Evolutionary conservation across 2,797 vertebrate genomes (phyloP), one percentile per base, ranked within the genome.

Genomic region (Benthosema pterotum): DNA sequence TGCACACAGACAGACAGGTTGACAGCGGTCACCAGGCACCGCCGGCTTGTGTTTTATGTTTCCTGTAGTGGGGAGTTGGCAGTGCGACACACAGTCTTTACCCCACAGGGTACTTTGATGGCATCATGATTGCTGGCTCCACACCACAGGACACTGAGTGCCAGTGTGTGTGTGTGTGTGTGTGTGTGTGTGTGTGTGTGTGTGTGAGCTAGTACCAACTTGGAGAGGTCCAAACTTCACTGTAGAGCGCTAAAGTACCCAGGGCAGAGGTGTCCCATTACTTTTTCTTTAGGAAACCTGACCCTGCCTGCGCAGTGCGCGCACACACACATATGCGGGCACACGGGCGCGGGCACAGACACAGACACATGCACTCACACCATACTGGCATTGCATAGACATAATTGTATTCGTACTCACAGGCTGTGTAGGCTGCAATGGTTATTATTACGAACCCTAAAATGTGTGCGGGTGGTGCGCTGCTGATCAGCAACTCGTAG

Each of bases 1-100:
- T 80, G 83, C 77, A 83, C 80, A 82, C 65, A 65, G 72, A 82
- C 78, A 79, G 67, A 71, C 75, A 77, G 71, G 65, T 63, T 74
- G 77, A 73, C 32, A 38, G 32, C 32, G 32, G 32, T 38, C 32
- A 38, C 32, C 32, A 38, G 7, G 32, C 32, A 38, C 32, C 32
- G 11, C 78, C 69, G 74, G 77, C 70, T 73, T 66, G 61, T 78
- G 72, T 69, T 82, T 70, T 71, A 63, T 78, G 64, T 70, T 72
- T 60, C n/a, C 12, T 0, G 12, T 56, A 11, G 14, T 46, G 52
- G 71, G 51, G 67, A 74, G 67, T 52, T 80, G 54, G 69, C 72
- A 62, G 61, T 0, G 48, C 15, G 16, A 68, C 65, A 71, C 19
- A 3, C 45, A 25, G 42, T 25, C 60, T 70, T 56, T 61, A 53